Percentiles rank a stretch among this genome's conserved stretches.
Evolutionary conservation across 2,797 vertebrate genomes (phyloP).

Genomic region (Siniperca scherzeri): DNA sequence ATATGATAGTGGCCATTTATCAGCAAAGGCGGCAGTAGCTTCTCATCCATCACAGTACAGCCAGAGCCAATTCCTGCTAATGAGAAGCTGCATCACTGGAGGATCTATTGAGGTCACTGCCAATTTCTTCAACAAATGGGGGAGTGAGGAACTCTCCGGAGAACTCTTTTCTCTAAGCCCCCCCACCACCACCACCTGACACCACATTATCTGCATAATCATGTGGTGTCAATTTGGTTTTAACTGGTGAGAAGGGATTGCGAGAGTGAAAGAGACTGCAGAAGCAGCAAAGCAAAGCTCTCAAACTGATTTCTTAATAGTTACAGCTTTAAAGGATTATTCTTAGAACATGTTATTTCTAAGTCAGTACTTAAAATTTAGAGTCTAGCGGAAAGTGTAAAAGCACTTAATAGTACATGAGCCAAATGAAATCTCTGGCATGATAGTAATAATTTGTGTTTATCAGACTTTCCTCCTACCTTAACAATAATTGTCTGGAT

Average conservation of each 20-base stretch:
- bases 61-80: constrained; percentile 51
- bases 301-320: background rate
- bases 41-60: constrained; percentile 49
- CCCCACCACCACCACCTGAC: too few species aligned
- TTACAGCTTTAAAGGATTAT: background rate
- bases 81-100: constrained; percentile 49
- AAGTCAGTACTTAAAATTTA: background rate
- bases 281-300: background rate
- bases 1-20: constrained; percentile 45
- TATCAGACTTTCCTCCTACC: constrained; percentile 68
- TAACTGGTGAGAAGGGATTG: background rate
- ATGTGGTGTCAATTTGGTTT: background rate
- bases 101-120: constrained; percentile 53
- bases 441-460: background rate
- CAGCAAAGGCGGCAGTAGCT: constrained; percentile 27
- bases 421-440: background rate
- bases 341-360: background rate
- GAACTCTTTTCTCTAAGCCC: constrained; percentile 11
- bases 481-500: constrained; percentile 85
- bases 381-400: background rate
- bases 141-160: constrained; percentile 20
- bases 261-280: background rate
- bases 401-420: background rate
- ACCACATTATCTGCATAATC: background rate
- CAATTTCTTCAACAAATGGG: constrained; percentile 30